Evolutionary conservation across 2,888 invertebrate species (phyloP).

Genomic region (Acholoe squamosa): DNA sequence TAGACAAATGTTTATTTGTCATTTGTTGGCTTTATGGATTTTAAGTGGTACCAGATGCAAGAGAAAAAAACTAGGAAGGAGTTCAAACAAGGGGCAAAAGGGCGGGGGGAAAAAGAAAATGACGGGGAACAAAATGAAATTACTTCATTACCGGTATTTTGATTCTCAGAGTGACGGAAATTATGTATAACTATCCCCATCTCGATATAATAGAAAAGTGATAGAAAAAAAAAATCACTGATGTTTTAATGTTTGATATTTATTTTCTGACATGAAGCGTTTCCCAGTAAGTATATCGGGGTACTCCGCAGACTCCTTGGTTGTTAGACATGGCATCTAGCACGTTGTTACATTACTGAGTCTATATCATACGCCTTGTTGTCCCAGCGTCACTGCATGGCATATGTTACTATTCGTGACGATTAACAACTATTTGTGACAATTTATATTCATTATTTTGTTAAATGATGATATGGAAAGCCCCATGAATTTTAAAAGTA

Average conservation of each 20-base stretch:
- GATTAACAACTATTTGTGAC: constrained; percentile 29
- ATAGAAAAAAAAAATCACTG: neutral
- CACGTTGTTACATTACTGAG: constrained; percentile 42
- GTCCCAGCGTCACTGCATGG: constrained; percentile 56
- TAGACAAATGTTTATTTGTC: no score
- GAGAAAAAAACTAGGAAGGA: no score
- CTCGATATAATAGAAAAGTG: no score
- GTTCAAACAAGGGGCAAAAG: no score
- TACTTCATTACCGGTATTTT: no score
- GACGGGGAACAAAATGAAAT: no score
- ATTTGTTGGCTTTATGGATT: no score
- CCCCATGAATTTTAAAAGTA: no score
- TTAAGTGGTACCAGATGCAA: no score
- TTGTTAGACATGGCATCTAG: constrained; percentile 52
- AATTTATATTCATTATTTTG: neutral
- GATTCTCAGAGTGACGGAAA: no score
- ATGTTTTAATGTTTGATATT: constrained; percentile 15
- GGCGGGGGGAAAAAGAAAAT: no score
- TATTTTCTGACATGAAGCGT: constrained; percentile 40
- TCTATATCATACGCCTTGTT: constrained; percentile 30
- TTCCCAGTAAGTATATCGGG: constrained; percentile 41
- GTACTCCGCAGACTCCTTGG: neutral
- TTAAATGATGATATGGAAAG: neutral
- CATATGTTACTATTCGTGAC: constrained; percentile 45
- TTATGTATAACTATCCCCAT: no score